Percentiles rank a stretch among this genome's conserved stretches.
Conservation (phyloP, 2,113 vertebrate species). For the Zosterops japonicus region DNA sequence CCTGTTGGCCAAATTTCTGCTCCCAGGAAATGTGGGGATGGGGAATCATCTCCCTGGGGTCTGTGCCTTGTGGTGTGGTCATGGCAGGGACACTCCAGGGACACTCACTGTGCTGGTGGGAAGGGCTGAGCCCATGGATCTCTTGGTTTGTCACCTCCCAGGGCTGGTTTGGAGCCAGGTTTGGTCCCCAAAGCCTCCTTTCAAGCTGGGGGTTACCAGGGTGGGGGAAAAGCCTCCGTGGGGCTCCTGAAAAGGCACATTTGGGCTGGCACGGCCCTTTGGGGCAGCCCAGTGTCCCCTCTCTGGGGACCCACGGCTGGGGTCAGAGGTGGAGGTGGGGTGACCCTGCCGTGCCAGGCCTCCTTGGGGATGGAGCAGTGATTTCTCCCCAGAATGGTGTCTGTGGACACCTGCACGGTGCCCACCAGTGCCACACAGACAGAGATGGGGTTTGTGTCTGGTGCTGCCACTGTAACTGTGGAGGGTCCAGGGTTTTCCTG, state of each 20-base stretch:
- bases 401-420: fast-evolving
- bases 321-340: background rate
- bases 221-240: background rate
- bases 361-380: background rate
- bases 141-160: background rate
- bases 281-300: background rate
- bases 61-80: fast-evolving
- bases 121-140: background rate
- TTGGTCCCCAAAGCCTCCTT: background rate
- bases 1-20: background rate
- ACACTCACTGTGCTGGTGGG: fast-evolving
- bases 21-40: background rate
- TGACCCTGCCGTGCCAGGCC: background rate
- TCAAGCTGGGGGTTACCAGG: background rate
- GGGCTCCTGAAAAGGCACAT: background rate
- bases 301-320: fast-evolving
- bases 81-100: background rate
- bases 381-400: fast-evolving
- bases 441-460: background rate
- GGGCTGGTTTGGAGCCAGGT: background rate
- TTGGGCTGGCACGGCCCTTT: background rate
- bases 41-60: background rate
- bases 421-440: background rate
- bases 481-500: background rate
- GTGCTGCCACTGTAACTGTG: fast-evolving